Evolutionary conservation across 2,113 vertebrate species (phyloP).

Genomic region (Castor canadensis): DNA sequence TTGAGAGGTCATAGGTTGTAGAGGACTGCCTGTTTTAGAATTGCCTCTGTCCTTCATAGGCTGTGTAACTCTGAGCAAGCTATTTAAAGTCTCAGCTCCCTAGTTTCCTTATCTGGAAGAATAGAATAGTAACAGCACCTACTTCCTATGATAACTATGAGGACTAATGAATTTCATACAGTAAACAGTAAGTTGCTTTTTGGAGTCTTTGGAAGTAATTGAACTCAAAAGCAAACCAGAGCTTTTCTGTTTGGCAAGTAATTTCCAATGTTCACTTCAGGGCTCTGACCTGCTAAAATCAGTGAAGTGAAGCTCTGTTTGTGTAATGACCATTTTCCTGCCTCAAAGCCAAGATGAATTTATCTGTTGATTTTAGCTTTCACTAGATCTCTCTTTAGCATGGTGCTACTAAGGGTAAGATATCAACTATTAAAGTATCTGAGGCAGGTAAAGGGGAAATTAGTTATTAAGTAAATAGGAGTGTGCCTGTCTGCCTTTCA

Average conservation of each 20-base stretch:
- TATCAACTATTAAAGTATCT: conserved; percentile 70
- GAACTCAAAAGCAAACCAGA: conserved; percentile 38
- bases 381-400: conserved; percentile 50
- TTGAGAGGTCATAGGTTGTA: neutral
- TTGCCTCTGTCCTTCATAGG: neutral
- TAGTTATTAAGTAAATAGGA: conserved; percentile 68
- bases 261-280: conserved; percentile 46
- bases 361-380: conserved; percentile 70
- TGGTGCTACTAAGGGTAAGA: conserved; percentile 52
- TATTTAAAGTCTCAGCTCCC: neutral
- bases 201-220: neutral
- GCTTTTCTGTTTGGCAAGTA: conserved; percentile 24
- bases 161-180: neutral
- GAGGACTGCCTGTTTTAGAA: neutral
- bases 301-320: conserved; percentile 13
- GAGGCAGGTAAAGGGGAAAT: conserved; percentile 68
- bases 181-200: neutral
- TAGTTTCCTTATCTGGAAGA: neutral
- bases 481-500: conserved; percentile 34
- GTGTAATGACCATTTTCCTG: conserved; percentile 39
- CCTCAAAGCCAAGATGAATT: conserved; percentile 50
- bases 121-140: neutral
- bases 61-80: neutral
- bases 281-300: conserved; percentile 12
- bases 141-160: neutral